Percentiles rank a stretch among this genome's conserved stretches.
Conservation (phyloP, 2,113 vertebrate species). For the Colaptes auratus region DNA sequence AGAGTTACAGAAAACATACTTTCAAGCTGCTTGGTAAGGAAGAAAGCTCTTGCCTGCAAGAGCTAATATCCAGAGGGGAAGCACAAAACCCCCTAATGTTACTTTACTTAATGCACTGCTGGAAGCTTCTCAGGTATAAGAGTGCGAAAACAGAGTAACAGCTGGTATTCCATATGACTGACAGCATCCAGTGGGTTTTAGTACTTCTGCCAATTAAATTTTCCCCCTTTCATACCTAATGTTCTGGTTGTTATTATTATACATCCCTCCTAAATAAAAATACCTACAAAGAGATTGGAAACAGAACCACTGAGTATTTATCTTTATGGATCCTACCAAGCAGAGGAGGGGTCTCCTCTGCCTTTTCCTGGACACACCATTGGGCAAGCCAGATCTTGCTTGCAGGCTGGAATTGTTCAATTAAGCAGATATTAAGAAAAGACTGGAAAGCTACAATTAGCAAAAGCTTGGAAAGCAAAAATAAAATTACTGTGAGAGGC, state of each 20-base stretch:
- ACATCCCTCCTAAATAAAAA: background rate
- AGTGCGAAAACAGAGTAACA: background rate
- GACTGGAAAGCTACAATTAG: background rate
- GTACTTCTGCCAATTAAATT: background rate
- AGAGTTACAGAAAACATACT: background rate
- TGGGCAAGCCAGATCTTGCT: background rate
- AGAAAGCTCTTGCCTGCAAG: background rate
- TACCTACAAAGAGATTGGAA: background rate
- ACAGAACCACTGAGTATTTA: background rate
- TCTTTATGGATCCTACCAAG: background rate
- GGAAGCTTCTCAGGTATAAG: background rate
- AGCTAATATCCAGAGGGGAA: background rate
- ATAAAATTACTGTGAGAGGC: background rate
- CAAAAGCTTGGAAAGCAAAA: conserved; percentile 12
- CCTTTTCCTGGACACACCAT: background rate
- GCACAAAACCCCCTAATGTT: background rate
- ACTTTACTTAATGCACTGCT: background rate
- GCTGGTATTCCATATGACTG: background rate
- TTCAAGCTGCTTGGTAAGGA: background rate
- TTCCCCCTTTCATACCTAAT: background rate
- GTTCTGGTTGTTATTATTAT: background rate
- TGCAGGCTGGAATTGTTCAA: background rate
- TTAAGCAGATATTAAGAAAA: background rate
- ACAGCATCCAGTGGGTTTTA: background rate
- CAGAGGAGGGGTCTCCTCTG: background rate